A percentile compares a stretch with the other conserved stretches of the same genome.
Conservation (phyloP, 2,797 vertebrate species). For the Enteromius radiatus region DNA sequence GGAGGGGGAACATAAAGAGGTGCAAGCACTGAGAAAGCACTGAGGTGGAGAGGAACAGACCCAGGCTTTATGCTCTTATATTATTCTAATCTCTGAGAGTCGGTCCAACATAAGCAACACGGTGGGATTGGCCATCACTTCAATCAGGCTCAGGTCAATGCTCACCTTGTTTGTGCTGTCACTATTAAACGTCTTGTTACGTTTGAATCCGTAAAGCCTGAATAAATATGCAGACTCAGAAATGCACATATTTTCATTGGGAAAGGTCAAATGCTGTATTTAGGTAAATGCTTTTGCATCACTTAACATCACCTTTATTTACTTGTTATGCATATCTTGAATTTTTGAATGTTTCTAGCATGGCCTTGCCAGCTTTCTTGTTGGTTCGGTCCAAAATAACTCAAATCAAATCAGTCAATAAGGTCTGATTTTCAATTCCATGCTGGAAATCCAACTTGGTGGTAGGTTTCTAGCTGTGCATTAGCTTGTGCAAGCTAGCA, state of each 20-base stretch:
- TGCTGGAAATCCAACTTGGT: not conserved
- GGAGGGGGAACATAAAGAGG: slow-evolving; percentile 32
- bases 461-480: not conserved
- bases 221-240: slow-evolving; percentile 71
- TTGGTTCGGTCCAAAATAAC: not conserved
- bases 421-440: not conserved
- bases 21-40: slow-evolving; percentile 40
- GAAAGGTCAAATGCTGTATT: slow-evolving; percentile 56
- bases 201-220: slow-evolving; percentile 71
- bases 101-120: slow-evolving; percentile 78
- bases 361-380: not conserved
- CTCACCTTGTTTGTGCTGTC: slow-evolving; percentile 69
- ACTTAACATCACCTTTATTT: slow-evolving; percentile 50
- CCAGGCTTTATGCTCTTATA: slow-evolving; percentile 74
- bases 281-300: slow-evolving; percentile 48
- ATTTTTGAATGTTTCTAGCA: slow-evolving; percentile 33
- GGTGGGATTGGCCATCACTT: slow-evolving; percentile 76
- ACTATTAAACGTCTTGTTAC: slow-evolving; percentile 75
- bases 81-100: slow-evolving; percentile 81
- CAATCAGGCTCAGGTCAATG: slow-evolving; percentile 76
- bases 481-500: not conserved
- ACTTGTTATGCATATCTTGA: slow-evolving; percentile 57
- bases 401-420: not conserved
- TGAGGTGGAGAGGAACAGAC: slow-evolving; percentile 69
- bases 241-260: slow-evolving; percentile 67